These are phyloP conservation scores for Adineta ricciae DNA, from an alignment of 2,888 invertebrate genomes.

Conservation along the genomic window DNA sequence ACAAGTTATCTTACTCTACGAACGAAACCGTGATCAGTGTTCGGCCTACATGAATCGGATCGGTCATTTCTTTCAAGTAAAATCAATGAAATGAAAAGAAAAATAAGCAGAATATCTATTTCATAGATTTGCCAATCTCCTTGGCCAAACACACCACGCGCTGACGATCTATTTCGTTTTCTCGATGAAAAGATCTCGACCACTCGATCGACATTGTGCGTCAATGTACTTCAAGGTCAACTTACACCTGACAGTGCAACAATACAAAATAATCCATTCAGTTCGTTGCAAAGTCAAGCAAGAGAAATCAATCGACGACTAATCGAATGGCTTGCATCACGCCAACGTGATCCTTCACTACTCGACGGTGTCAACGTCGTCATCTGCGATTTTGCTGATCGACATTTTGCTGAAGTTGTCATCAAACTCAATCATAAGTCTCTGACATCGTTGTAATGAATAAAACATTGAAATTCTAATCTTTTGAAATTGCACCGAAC, in stretches of 20 bases:
- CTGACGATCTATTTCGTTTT: slow-evolving; percentile 57
- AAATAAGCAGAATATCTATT: background rate
- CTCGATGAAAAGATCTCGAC: slow-evolving; percentile 55
- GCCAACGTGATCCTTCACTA: background rate
- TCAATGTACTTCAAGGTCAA: slow-evolving; percentile 71
- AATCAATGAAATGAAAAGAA: slow-evolving; percentile 38
- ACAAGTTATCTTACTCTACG: slow-evolving; percentile 49
- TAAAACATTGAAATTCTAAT: background rate
- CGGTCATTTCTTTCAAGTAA: slow-evolving; percentile 1
- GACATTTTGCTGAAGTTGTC: background rate
- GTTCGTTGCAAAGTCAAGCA: slow-evolving; percentile 51
- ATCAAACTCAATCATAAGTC: background rate
- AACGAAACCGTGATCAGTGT: background rate
- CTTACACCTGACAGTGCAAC: slow-evolving; percentile 57
- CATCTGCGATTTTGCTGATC: background rate
- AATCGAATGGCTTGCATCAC: slow-evolving; percentile 47
- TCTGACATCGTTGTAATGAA: background rate
- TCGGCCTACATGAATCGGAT: background rate
- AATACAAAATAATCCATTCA: slow-evolving; percentile 40
- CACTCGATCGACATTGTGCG: slow-evolving; percentile 54
- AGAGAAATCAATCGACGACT: slow-evolving; percentile 44
- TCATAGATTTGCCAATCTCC: slow-evolving; percentile 57
- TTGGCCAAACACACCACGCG: slow-evolving; percentile 66
- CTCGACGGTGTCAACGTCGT: slow-evolving; percentile 59
- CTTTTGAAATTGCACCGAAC: background rate